Conservation (phyloP, 2,888 invertebrate species). For the Nebria brevicollis region DNA sequence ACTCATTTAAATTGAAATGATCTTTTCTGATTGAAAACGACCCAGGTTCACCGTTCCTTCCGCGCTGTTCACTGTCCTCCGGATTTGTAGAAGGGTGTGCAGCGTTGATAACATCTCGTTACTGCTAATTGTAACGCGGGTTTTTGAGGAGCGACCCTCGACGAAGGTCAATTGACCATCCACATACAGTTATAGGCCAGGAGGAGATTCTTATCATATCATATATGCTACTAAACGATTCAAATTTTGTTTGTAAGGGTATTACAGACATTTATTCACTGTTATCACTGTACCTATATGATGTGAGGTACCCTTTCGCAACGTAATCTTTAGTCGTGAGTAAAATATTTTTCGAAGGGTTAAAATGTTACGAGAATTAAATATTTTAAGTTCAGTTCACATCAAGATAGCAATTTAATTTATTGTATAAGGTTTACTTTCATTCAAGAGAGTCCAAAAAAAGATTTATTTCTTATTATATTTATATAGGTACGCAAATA, state of each 20-base stretch:
- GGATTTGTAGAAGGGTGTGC: background rate
- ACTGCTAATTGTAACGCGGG: slow-evolving; percentile 15
- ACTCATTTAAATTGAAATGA: slow-evolving; percentile 40
- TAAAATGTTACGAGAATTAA: background rate
- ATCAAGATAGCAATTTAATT: too few species aligned
- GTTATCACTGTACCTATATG: slow-evolving; percentile 36
- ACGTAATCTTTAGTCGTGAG: background rate
- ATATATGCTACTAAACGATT: slow-evolving; percentile 9
- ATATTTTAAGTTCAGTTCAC: too few species aligned
- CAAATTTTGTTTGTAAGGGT: slow-evolving; percentile 1
- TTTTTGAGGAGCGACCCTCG: background rate
- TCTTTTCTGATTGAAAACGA: slow-evolving; percentile 38
- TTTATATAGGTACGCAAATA: too few species aligned
- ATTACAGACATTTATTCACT: slow-evolving; percentile 40
- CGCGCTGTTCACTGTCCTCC: background rate
- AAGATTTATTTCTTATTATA: too few species aligned
- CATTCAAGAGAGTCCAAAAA: too few species aligned
- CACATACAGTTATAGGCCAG: background rate
- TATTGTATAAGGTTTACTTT: too few species aligned
- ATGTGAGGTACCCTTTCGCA: slow-evolving; percentile 6
- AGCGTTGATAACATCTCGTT: slow-evolving; percentile 14
- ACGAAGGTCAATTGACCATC: slow-evolving; percentile 18
- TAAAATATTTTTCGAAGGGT: slow-evolving; percentile 10
- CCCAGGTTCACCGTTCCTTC: slow-evolving; percentile 3
- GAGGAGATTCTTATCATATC: slow-evolving; percentile 9